Base-by-base conservation (phyloP, 2,797 vertebrate genomes). In the Cryptoprocta ferox region DNA sequence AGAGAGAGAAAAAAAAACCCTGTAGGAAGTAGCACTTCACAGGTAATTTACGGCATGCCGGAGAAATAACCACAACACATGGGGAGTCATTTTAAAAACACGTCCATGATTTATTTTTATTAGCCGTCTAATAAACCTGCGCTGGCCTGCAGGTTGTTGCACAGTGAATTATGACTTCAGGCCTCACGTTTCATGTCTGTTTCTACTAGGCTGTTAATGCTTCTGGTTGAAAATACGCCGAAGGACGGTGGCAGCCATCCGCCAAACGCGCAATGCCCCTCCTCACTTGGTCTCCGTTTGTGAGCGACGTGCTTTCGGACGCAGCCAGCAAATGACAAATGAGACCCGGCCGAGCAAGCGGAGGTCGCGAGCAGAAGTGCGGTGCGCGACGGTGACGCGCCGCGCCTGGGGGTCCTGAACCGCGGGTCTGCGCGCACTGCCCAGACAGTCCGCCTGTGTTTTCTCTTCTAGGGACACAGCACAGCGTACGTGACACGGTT, bases 21-120 rank as follows among this genome's bases (percentile, higher is more conserved):
- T 2, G 84, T 96, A 98, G 98, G 98, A 99, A 98, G 93, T 92
- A 87, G 90, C 97, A 82, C 94, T 98, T 98, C 92, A 83, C 87
- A 97, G 97, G 90, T 97, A 48, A 98, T 98, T 98, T 95, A 95
- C 97, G 93, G 70, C 28, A 90, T 70, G 96, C 97, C 97, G 42
- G 75, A 97, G 95, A 98, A 98, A 96, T 96, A 98, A 97, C 91
- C 94, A 93, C 97, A 98, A 89, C 96, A 78, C 84, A 50, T 39
- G 90, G 95, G 91, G 59, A 96, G 94, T 97, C 96, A 71, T 96
- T 97, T 96, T 80, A 86, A 89, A 96, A 71, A 96, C 90, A 70
- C 30, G 94, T 97, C 65, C 3, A 1, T 71, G 97, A 95, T 97
- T 96, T 84, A 0, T 76, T 98, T 98, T 98, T 98, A 98, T 97